Evolutionary conservation across 2,888 invertebrate genomes (phyloP), one percentile per base, ranked within the genome.

Genomic region (Zele albiditarsus): DNA sequence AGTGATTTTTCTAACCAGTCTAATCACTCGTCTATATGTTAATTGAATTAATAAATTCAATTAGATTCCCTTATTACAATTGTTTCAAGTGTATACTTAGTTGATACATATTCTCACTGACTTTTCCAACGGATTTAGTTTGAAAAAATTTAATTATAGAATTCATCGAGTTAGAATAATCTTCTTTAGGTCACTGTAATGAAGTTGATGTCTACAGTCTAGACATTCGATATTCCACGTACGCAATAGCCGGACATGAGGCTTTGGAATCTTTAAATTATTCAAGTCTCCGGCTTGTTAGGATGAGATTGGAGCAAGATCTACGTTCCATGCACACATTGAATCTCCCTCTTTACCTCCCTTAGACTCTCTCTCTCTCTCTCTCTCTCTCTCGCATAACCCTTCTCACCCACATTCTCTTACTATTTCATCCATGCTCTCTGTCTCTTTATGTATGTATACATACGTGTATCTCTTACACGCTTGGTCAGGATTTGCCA

Each of bases 171-270:
- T 62, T 71, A 46, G 31, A 71, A 71, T 71, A 71, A 71, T 68
- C 66, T 57, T 60, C 58, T 33, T 38, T 33, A 27, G 33, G 53
- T 5, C 53, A 28, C 49, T 10, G 62, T 62, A 62, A 71, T 71
- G 38, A 71, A 71, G 62, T 62, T 62, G 38, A 71, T 62, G 28
- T 62, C 25, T 38, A 8, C 60, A 31, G 62, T 42, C 42, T 46
- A 71, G 62, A 71, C 60, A 75, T 75, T 77, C 81, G 84, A 85
- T 86, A 86, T 85, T 84, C 84, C 86, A 85, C 79, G 84, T 83
- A 80, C 79, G 84, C 83, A 84, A 86, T 85, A 84, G 84, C 86
- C 86, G 86, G 86, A 86, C 86, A 86, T 84, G 84, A 85, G 84
- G 83, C 84, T 84, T 81, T 82, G 83, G 80, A 81, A 83, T 83